Base-by-base conservation (phyloP, 1,140 invertebrate species). In the Drosophila aff. region DNA sequence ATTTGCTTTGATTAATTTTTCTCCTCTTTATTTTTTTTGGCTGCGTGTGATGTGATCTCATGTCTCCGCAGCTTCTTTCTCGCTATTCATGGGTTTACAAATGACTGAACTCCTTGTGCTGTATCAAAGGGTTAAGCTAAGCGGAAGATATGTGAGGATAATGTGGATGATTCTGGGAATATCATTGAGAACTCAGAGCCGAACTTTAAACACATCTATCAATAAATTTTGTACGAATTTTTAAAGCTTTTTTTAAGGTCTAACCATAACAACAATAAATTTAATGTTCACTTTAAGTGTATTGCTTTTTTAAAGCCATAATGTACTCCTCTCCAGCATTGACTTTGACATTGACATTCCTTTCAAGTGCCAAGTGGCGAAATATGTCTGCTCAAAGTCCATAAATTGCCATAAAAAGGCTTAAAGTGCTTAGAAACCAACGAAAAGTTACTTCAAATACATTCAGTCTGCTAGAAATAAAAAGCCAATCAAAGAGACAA, bases 1-100 rank as follows among this genome's bases (percentile, higher is more conserved):
- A 87, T 87, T 87, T 87, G 84, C 81, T 89, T 66, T 87, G 84
- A 87, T 87, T 87, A 87, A 87, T 87, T 89, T 62, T 82, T 79
- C 21, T 28, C 13, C 8, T 61, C 16, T 26, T 5, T 23, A 7
- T 26, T 65, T 65, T 64, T 67, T 68, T 55, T 8, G 49, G 15
- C 16, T 71, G 53, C 55, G 79, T 79, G 73, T 67, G 80, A 87
- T 78, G 31, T 73, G 67, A 73, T 84, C 75, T 68, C 18, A 57
- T 81, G 60, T 49, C 62, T 46, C 23, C 26, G 23, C 59, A 78
- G 67, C 62, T 36, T 65, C 81, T 71, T 71, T 81, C 31, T 60
- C 18, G 13, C 40, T 58, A 73, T 84, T 85, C 82, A 85, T 81
- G 62, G 82, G 68, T 75, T 79, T 47, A 76, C 79, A 73, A 86